Conservation (phyloP, 2,797 vertebrate species). For the Dromococcyx pavoninus region DNA sequence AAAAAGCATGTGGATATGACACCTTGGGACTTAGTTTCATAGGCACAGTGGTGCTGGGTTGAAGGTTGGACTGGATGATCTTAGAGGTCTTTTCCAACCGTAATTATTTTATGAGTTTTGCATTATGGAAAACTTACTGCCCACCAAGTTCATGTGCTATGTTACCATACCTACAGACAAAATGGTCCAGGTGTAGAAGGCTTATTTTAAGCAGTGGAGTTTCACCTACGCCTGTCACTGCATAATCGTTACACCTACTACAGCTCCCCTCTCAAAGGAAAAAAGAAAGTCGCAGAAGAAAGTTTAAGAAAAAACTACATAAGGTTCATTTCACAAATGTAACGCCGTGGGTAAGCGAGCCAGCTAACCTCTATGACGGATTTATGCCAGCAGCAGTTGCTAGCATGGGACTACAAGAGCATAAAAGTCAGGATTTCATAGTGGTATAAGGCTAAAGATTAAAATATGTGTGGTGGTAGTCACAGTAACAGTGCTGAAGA, state of each 20-base stretch:
- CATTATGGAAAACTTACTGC: background rate
- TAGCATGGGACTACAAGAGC: conserved; percentile 5
- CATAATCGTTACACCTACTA: conserved; percentile 7
- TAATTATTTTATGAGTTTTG: background rate
- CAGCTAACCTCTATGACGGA: background rate
- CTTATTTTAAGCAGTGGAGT: conserved; percentile 14
- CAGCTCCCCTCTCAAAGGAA: background rate
- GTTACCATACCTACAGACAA: background rate
- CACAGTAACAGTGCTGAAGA: conserved; percentile 26
- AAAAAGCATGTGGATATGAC: no score
- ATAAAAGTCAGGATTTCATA: conserved; percentile 28
- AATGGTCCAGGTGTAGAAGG: background rate
- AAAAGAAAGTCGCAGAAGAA: background rate
- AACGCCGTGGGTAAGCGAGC: background rate
- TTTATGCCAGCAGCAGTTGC: conserved; percentile 38
- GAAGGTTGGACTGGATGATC: no score
- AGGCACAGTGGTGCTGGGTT: no score
- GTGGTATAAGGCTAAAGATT: conserved; percentile 31
- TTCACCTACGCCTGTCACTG: conserved; percentile 15
- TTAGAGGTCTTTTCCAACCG: no score
- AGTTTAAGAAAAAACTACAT: background rate
- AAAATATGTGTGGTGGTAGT: conserved; percentile 18
- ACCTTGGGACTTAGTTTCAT: no score
- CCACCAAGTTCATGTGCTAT: background rate
- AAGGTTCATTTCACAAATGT: background rate